Evolutionary conservation across 2,888 invertebrate species (phyloP).

Genomic region (Xestobium rufovillosum): DNA sequence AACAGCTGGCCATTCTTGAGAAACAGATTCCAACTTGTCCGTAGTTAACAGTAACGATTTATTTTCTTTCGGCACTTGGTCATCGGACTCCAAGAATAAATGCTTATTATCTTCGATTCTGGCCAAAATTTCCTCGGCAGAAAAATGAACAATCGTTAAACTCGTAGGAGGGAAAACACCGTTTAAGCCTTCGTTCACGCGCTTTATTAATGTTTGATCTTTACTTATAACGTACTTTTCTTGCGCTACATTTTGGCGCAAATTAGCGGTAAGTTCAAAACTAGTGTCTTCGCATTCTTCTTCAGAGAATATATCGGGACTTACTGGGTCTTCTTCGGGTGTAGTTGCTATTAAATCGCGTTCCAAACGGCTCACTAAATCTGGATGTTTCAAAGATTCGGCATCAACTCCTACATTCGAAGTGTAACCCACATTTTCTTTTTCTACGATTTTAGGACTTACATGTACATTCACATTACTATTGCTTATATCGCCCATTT

Average conservation of each 20-base stretch:
- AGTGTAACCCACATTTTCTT: too few relatives aligned
- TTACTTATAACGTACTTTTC: slow-evolving; percentile 31
- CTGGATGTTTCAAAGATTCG: neutral
- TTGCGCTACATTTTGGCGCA: slow-evolving; percentile 17
- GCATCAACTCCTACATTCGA: too few relatives aligned
- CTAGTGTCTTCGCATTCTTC: slow-evolving; percentile 44
- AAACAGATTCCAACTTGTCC: slow-evolving; percentile 40
- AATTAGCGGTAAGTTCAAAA: slow-evolving; percentile 39
- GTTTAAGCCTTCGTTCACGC: slow-evolving; percentile 53
- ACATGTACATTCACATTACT: too few relatives aligned
- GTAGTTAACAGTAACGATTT: slow-evolving; percentile 35
- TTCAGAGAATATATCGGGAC: slow-evolving; percentile 61
- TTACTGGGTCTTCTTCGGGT: slow-evolving; percentile 18
- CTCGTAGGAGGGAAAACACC: slow-evolving; percentile 72
- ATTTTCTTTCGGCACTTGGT: neutral
- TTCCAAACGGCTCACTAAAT: neutral
- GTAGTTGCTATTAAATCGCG: neutral
- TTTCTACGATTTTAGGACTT: too few relatives aligned
- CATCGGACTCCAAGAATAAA: slow-evolving; percentile 23
- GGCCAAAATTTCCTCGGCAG: slow-evolving; percentile 57
- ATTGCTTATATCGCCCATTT: too few relatives aligned
- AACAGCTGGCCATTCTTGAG: slow-evolving; percentile 52
- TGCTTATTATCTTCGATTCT: slow-evolving; percentile 33
- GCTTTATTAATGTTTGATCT: slow-evolving; percentile 41
- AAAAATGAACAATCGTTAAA: slow-evolving; percentile 59